Evolutionary conservation across 1,140 invertebrate genomes (phyloP).

Genomic region (Drosophila simulans): DNA sequence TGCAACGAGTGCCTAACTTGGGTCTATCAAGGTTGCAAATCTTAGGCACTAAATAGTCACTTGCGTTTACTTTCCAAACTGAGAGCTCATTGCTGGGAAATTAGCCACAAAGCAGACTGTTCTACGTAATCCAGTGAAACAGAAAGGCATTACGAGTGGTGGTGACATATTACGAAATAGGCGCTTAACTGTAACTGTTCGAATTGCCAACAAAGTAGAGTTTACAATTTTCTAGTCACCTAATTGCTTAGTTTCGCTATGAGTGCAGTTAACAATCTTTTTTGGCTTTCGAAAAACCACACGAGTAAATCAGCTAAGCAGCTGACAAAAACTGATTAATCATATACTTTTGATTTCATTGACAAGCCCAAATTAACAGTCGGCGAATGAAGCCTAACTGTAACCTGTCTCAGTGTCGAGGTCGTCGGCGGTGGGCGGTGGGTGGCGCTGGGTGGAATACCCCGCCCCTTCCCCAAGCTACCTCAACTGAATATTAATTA

Average conservation of each 20-base stretch:
- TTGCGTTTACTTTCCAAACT: neutral
- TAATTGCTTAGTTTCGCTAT: constrained; percentile 10
- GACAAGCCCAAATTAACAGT: constrained; percentile 61
- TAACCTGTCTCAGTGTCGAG: constrained; percentile 61
- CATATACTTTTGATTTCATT: constrained; percentile 52
- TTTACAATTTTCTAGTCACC: neutral
- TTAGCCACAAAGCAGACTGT: neutral
- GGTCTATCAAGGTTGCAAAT: constrained; percentile 5
- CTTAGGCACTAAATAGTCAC: neutral
- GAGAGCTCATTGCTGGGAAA: constrained; percentile 1
- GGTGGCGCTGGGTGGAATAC: constrained; percentile 1
- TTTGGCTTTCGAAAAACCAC: neutral
- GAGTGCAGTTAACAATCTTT: neutral
- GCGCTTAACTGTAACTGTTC: neutral
- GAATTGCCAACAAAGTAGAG: neutral
- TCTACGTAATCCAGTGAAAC: neutral
- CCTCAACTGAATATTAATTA: constrained; percentile 52
- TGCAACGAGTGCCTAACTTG: constrained; percentile 29
- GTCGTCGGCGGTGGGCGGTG: neutral
- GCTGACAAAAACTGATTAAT: constrained; percentile 26
- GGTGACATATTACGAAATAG: neutral
- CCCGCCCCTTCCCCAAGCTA: constrained; percentile 18
- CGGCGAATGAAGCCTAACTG: constrained; percentile 52
- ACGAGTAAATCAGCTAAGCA: constrained; percentile 1
- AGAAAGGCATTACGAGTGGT: neutral